Evolutionary conservation across 2,888 invertebrate genomes (phyloP).

Genomic region (Megaustenia siamemsis): DNA sequence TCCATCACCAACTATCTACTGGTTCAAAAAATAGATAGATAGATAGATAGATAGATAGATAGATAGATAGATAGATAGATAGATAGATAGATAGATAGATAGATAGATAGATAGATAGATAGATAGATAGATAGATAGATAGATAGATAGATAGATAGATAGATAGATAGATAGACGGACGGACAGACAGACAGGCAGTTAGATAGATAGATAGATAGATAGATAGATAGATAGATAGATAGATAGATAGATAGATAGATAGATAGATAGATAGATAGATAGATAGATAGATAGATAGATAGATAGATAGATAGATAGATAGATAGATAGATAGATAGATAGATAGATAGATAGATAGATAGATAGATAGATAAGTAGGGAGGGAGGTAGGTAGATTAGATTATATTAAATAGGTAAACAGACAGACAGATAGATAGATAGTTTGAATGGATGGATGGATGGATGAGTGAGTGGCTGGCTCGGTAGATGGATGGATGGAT

Average conservation of each 20-base stretch:
- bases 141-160: background rate
- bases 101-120: slow-evolving; percentile 15
- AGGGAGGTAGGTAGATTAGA: too few species aligned
- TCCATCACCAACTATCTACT: too few species aligned
- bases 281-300: background rate
- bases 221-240: background rate
- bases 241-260: background rate
- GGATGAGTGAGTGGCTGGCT: too few species aligned
- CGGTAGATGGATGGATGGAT: too few species aligned
- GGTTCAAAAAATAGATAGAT: background rate
- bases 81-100: slow-evolving; percentile 15
- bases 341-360: background rate
- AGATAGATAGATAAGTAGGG: too few species aligned
- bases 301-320: background rate
- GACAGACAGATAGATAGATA: too few species aligned
- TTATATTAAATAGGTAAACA: too few species aligned
- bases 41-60: slow-evolving; percentile 15
- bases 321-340: background rate
- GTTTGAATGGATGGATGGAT: too few species aligned
- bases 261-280: background rate
- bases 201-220: background rate
- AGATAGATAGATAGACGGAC: background rate
- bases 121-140: slow-evolving; percentile 13
- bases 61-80: slow-evolving; percentile 15
- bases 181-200: too few species aligned